A percentile compares a stretch with the other conserved stretches of the same genome.
phyloP scores from a whole-genome alignment of 2,888 invertebrate genomes.

The Agrypnus murinus region DNA sequence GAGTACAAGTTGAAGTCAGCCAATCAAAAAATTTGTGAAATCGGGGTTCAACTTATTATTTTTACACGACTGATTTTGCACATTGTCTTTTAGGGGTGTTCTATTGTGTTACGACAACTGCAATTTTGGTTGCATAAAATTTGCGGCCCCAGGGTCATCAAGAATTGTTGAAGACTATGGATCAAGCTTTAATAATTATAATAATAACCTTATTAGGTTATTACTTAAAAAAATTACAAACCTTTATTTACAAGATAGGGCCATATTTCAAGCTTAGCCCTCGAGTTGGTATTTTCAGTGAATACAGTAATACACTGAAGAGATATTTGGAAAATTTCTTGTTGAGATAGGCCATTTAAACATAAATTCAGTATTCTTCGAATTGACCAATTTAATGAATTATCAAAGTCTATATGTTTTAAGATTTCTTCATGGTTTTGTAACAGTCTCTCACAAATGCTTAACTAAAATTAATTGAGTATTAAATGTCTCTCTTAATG shows the following conservation, averaged over 20 bases:
- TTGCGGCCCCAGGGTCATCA: no score
- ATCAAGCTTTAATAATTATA: no score
- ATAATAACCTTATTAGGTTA: no score
- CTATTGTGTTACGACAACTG: no score
- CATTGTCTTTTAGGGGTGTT: no score
- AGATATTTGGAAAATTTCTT: slow-evolving; percentile 77
- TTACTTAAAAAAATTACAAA: no score
- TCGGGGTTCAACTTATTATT: no score
- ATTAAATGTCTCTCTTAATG: not conserved
- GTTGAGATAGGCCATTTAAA: slow-evolving; percentile 61
- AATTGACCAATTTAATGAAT: slow-evolving; percentile 71
- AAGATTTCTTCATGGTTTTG: slow-evolving; percentile 68
- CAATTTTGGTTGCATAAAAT: no score
- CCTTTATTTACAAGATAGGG: slow-evolving; percentile 76
- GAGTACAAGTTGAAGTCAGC: no score
- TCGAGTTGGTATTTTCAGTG: slow-evolving; percentile 70
- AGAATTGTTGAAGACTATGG: no score
- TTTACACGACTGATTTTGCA: no score
- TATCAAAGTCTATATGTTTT: slow-evolving; percentile 63
- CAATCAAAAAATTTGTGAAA: no score
- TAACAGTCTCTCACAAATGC: slow-evolving; percentile 69
- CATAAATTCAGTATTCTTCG: slow-evolving; percentile 66
- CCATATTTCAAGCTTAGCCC: slow-evolving; percentile 69
- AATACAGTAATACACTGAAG: slow-evolving; percentile 87
- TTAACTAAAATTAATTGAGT: slow-evolving; percentile 62